A percentile compares a stretch with the other conserved stretches of the same genome.
Evolutionary conservation across 2,888 invertebrate species (phyloP).

Genomic region (Lasius fuliginosus): DNA sequence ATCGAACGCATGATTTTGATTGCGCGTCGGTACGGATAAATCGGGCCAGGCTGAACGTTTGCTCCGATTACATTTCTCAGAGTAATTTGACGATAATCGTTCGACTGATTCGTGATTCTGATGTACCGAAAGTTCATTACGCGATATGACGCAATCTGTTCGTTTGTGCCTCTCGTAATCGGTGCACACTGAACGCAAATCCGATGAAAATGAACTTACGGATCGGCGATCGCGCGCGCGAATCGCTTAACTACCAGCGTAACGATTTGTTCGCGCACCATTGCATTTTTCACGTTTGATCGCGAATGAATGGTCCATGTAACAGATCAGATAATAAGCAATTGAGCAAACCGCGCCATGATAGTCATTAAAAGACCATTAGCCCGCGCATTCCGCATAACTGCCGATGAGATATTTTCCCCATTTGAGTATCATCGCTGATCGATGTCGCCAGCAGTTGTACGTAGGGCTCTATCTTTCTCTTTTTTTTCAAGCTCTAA

Average conservation of each 20-base stretch:
- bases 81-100: not conserved
- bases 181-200: constrained; percentile 17
- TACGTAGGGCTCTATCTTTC: not conserved
- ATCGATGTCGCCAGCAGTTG: constrained; percentile 27
- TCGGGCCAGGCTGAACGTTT: not conserved
- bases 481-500: not conserved
- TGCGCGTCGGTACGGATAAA: not conserved
- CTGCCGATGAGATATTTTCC: constrained; percentile 33
- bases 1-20: not conserved
- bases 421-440: constrained; percentile 15
- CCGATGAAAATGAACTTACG: constrained; percentile 29
- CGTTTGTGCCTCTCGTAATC: constrained; percentile 6
- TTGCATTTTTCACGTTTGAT: constrained; percentile 36
- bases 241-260: constrained; percentile 15
- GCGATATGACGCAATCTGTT: constrained; percentile 35
- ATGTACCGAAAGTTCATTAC: constrained; percentile 28
- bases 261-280: constrained; percentile 21
- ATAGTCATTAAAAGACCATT: constrained; percentile 56
- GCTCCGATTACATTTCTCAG: constrained; percentile 13
- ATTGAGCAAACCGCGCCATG: constrained; percentile 39
- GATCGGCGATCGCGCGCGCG: constrained; percentile 9
- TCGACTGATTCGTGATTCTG: not conserved
- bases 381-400: constrained; percentile 11
- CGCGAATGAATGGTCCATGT: constrained; percentile 32
- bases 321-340: constrained; percentile 49